Conservation (phyloP, 2,888 invertebrate species). For the Caenorhabditis parvicauda region DNA sequence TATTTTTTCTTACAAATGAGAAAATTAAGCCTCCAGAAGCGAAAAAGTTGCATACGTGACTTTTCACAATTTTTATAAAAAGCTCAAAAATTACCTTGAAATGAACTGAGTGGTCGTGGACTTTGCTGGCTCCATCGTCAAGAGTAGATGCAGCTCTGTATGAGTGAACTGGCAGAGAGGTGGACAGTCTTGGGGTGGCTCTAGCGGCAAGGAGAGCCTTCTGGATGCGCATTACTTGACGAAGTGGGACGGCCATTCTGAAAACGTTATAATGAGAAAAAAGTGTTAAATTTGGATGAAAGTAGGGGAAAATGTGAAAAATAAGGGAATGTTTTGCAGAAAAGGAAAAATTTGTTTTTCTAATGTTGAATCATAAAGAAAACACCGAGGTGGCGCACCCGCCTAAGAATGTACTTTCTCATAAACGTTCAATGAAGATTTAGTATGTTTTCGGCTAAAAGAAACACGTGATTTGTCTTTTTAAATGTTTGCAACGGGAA, state of each 20-base stretch:
- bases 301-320: too few species aligned
- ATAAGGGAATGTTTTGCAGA: background rate
- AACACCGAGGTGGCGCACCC: too few species aligned
- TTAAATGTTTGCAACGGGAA: too few species aligned
- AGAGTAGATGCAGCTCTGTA: slow-evolving; percentile 37
- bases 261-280: slow-evolving; percentile 3
- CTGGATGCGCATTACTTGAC: slow-evolving; percentile 32
- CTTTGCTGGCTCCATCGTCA: slow-evolving; percentile 48
- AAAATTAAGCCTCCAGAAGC: background rate
- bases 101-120: slow-evolving; percentile 45
- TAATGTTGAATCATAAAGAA: background rate
- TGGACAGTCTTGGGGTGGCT: slow-evolving; percentile 27
- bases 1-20: slow-evolving; percentile 22
- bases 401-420: too few species aligned
- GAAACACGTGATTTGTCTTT: too few species aligned
- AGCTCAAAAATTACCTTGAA: slow-evolving; percentile 44
- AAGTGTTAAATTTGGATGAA: background rate
- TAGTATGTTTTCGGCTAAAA: too few species aligned
- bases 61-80: background rate
- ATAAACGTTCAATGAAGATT: too few species aligned
- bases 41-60: background rate
- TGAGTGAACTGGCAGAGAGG: slow-evolving; percentile 15
- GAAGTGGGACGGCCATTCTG: slow-evolving; percentile 34
- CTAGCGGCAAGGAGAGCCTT: slow-evolving; percentile 33
- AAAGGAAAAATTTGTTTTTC: background rate